These are phyloP conservation scores for Lasioglossum morio DNA, from an alignment of 2,888 invertebrate genomes.

Conservation along the genomic window DNA sequence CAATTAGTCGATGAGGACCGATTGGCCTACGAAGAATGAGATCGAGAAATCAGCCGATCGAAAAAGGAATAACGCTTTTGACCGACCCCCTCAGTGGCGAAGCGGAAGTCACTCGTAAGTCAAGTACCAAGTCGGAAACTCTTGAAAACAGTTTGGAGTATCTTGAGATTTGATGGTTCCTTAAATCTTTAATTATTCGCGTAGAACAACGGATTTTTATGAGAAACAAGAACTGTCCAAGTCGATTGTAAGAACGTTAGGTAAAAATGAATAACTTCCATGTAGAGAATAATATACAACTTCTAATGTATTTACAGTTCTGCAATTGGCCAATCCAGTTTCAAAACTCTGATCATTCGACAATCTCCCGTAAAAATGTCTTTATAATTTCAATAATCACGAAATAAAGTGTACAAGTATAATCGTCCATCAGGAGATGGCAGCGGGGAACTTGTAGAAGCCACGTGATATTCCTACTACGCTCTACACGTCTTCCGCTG, in stretches of 20 bases:
- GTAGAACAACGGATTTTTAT: background rate
- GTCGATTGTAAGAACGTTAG: background rate
- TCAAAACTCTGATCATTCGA: no score
- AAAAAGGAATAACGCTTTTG: background rate
- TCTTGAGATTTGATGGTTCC: background rate
- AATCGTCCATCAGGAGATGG: no score
- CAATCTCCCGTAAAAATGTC: no score
- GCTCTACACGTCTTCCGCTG: no score
- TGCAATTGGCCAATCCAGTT: no score
- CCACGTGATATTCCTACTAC: no score
- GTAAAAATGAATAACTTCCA: background rate
- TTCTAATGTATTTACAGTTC: no score
- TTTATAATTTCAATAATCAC: background rate
- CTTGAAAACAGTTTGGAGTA: background rate
- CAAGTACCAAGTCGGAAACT: background rate
- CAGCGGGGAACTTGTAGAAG: no score
- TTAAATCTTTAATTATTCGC: background rate
- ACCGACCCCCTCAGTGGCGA: background rate
- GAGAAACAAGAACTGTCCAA: background rate
- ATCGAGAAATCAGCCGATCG: background rate
- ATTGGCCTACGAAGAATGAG: slow-evolving; percentile 33
- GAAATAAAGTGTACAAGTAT: background rate
- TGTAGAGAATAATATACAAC: background rate
- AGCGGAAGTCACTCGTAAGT: background rate
- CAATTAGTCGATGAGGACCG: slow-evolving; percentile 47